A percentile compares a stretch with the other conserved stretches of the same genome.
Conservation (phyloP, 2,797 vertebrate species). For the Enteromius fasciolatus region DNA sequence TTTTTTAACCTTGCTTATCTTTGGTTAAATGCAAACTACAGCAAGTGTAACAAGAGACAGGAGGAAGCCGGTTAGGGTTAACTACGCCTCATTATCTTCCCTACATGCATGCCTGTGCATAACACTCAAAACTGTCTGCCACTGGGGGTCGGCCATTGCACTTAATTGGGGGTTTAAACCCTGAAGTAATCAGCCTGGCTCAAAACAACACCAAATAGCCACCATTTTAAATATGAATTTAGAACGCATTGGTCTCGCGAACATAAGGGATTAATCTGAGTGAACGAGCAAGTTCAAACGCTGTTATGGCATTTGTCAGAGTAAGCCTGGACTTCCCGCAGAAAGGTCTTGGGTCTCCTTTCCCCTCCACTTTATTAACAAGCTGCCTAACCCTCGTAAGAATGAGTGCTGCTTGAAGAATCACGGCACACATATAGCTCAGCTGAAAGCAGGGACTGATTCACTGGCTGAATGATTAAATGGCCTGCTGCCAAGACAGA, state of each 20-base stretch:
- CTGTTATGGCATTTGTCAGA: slow-evolving; percentile 64
- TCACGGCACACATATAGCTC: slow-evolving; percentile 44
- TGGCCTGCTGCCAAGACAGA: slow-evolving; percentile 51
- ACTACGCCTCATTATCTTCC: slow-evolving; percentile 50
- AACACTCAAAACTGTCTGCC: slow-evolving; percentile 44
- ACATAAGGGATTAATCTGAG: slow-evolving; percentile 66
- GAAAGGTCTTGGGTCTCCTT: slow-evolving; percentile 51
- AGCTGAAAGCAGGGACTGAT: slow-evolving; percentile 38
- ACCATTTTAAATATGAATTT: slow-evolving; percentile 62
- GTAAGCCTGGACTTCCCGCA: slow-evolving; percentile 58
- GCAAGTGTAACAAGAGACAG: slow-evolving; percentile 43
- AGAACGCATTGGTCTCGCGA: slow-evolving; percentile 55
- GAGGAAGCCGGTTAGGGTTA: slow-evolving; percentile 46
- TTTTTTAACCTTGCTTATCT: slow-evolving; percentile 26
- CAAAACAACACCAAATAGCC: slow-evolving; percentile 57
- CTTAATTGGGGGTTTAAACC: slow-evolving; percentile 47
- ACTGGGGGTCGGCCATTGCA: slow-evolving; percentile 47
- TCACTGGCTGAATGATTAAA: slow-evolving; percentile 55
- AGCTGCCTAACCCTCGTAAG: slow-evolving; percentile 45
- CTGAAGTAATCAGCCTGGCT: slow-evolving; percentile 51
- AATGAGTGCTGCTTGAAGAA: slow-evolving; percentile 53
- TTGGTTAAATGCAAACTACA: slow-evolving; percentile 37
- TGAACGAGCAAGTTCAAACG: slow-evolving; percentile 65
- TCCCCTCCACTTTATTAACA: slow-evolving; percentile 58
- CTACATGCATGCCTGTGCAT: slow-evolving; percentile 47